Evolutionary conservation across 1,140 invertebrate genomes (phyloP).

Genomic region (Octopus bimaculoides): DNA sequence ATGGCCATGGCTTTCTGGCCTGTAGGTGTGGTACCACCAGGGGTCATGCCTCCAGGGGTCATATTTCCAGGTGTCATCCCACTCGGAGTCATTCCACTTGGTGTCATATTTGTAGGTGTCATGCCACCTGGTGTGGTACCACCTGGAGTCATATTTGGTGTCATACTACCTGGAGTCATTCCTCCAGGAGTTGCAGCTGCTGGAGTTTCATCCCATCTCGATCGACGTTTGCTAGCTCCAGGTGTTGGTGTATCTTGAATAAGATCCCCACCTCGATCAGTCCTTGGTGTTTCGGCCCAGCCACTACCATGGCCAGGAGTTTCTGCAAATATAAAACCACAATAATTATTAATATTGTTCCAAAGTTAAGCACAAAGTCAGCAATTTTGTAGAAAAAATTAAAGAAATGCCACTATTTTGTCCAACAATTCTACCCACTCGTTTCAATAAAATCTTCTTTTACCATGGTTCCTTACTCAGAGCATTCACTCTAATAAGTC

Average conservation of each 20-base stretch:
- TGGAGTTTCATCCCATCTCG: conserved; percentile 96
- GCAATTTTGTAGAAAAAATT: too few relatives aligned
- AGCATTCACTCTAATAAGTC: too few relatives aligned
- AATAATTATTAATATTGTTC: too few relatives aligned
- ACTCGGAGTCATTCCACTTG: conserved; percentile 47
- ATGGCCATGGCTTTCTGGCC: conserved; percentile 96
- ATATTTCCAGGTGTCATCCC: conserved; percentile 61
- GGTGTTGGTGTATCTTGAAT: conserved; percentile 68
- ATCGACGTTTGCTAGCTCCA: conserved; percentile 85
- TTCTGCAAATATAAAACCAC: conserved; percentile 62
- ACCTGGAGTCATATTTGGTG: conserved; percentile 43
- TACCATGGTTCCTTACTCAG: too few relatives aligned
- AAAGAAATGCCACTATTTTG: too few relatives aligned
- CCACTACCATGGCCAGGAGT: conserved; percentile 93
- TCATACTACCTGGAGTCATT: conserved; percentile 44
- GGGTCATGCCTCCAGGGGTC: conserved; percentile 52
- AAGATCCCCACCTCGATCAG: conserved; percentile 70
- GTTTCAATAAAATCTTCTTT: too few relatives aligned
- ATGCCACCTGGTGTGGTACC: conserved; percentile 63
- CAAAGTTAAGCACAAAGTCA: too few relatives aligned
- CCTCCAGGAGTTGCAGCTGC: conserved; percentile 41
- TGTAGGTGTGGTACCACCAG: conserved; percentile 76
- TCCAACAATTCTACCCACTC: too few relatives aligned
- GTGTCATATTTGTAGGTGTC: conserved; percentile 58
- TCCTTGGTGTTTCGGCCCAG: conserved; percentile 92